Percentiles rank a stretch among this genome's conserved stretches.
Evolutionary conservation across 2,113 vertebrate species (phyloP).

Genomic region (Limnothrissa miodon): DNA sequence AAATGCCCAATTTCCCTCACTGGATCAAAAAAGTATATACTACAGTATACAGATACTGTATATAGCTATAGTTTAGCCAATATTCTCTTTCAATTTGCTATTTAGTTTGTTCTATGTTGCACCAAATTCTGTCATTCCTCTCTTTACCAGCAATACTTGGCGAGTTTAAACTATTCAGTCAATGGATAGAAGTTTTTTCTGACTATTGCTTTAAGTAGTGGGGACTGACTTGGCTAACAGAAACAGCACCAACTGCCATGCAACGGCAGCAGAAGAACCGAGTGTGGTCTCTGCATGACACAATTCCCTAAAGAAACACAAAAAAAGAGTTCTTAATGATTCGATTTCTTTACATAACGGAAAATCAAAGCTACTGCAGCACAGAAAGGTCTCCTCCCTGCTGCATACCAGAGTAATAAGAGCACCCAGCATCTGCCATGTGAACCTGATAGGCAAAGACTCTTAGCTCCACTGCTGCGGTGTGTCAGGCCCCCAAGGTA

Average conservation of each 20-base stretch:
- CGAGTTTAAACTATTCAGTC: too few species aligned
- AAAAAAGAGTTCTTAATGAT: slow-evolving; percentile 1
- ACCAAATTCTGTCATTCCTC: too few species aligned
- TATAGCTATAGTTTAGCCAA: too few species aligned
- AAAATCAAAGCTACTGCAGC: background rate
- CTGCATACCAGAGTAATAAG: background rate
- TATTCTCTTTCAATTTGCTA: too few species aligned
- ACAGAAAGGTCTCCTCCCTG: background rate
- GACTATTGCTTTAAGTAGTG: background rate
- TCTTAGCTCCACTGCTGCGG: background rate
- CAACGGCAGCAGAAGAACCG: background rate
- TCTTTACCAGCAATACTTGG: too few species aligned
- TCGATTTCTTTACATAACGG: background rate
- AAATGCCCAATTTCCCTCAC: too few species aligned
- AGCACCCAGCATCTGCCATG: background rate
- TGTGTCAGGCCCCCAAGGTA: background rate
- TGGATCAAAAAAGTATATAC: too few species aligned
- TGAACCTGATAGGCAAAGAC: background rate
- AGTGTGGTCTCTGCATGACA: background rate
- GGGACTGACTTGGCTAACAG: background rate
- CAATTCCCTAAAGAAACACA: slow-evolving; percentile 6
- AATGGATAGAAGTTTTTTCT: too few species aligned
- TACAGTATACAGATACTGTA: too few species aligned
- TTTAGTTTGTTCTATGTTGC: too few species aligned
- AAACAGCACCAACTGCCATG: background rate